These are phyloP conservation scores for Leptinotarsa rubiginosa DNA, from an alignment of 2,888 invertebrate species.

Conservation along the genomic window DNA sequence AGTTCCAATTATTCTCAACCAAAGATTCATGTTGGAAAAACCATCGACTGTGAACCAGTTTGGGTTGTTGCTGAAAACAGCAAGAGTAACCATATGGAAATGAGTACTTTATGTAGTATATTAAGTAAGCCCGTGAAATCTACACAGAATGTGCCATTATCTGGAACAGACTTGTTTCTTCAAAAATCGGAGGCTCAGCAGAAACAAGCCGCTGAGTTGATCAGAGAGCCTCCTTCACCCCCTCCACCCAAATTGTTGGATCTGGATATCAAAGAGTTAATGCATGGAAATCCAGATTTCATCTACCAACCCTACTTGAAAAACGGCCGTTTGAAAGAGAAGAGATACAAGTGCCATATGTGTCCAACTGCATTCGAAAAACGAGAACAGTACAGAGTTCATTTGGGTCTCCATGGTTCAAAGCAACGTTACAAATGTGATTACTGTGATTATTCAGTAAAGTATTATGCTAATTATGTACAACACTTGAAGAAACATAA, in stretches of 20 bases:
- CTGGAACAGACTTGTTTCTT: constrained; percentile 76
- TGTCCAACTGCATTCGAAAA: constrained; percentile 91
- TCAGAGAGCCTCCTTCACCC: constrained; percentile 27
- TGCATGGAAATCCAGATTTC: constrained; percentile 82
- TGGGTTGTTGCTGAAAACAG: constrained; percentile 67
- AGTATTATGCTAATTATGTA: constrained; percentile 85
- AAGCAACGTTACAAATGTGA: constrained; percentile 86
- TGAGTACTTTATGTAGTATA: constrained; percentile 50
- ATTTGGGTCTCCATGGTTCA: constrained; percentile 84
- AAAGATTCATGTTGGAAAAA: constrained; percentile 65
- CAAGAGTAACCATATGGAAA: constrained; percentile 45
- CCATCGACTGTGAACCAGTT: constrained; percentile 60
- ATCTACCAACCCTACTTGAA: constrained; percentile 80
- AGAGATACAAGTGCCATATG: constrained; percentile 84
- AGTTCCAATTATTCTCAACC: constrained; percentile 77
- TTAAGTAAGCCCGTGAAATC: constrained; percentile 53
- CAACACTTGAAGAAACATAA: constrained; percentile 87
- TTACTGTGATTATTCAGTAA: constrained; percentile 88
- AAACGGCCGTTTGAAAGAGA: constrained; percentile 80
- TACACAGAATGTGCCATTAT: constrained; percentile 69
- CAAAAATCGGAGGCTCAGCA: constrained; percentile 72
- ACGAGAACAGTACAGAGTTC: constrained; percentile 85
- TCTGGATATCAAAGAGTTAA: constrained; percentile 76
- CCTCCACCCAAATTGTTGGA: constrained; percentile 67
- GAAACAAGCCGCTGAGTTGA: constrained; percentile 69